Evolutionary conservation across 30 jellyfish, hydroid and myxozoan genomes (phyloP), one percentile per base, ranked within the genome.

Genomic region (Nemopilema nomurai): DNA sequence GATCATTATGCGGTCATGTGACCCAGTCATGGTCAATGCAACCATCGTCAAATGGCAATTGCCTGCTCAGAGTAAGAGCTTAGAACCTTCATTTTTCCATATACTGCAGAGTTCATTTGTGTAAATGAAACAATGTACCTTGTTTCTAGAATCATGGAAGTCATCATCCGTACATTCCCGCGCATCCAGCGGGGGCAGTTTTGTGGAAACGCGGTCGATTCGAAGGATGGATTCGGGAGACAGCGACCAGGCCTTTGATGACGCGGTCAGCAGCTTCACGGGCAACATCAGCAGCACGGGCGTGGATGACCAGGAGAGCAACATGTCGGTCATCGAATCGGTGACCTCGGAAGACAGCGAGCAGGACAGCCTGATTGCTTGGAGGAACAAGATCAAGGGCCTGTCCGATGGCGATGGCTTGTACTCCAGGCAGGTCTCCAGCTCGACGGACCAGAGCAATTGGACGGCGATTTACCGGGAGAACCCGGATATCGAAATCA

Each of bases 401-500:
- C 70, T 83, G 0, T 22, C 91, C 4, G 83, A 71, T 1, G 86
- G 73, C 71, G 4, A 78, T 16, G 8, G 51, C 7, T 52, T 76
- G 28, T 24, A 52, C 1, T 28, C 71, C 18, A 63, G 74, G 32
- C 30, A 18, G 16, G 30, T 31, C 52, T 67, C 82, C 3, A 62
- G 16, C 17, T 80, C 53, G 1, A 18, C 57, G 9, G 69, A 73
- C 69, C 72, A 63, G 18, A 30, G 51, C 71, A 68, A 32, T 29
- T 86, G 95, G 95, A n/a, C 81, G 0, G 53, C 53, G 16, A 68
- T 86, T 57, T 86, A 73, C 76, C 52, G 79, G 78, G 81, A 84
- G 0, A 28, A 73, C 82, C 95, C 95, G 0, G 95, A 86, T 22
- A 76, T 86, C 20, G 89, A 86, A 53, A 81, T 86, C 23, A 86